These are phyloP conservation scores for Notolepis coatsorum DNA, from an alignment of 2,797 vertebrate genomes.

Conservation along the genomic window DNA sequence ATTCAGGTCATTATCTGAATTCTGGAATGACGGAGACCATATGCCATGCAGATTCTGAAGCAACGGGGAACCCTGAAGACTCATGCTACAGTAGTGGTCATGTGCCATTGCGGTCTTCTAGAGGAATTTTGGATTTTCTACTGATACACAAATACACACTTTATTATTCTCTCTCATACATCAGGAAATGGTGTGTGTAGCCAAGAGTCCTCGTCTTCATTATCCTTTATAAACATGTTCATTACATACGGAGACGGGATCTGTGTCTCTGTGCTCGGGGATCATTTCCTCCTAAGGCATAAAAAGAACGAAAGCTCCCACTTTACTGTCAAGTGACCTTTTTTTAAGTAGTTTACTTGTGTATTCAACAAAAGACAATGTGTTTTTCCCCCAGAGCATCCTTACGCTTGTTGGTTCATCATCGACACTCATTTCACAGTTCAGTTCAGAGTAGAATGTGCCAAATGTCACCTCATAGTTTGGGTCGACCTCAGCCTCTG, in stretches of 20 bases:
- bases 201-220: constrained; percentile 9
- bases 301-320: not conserved
- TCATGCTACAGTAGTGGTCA: constrained; percentile 22
- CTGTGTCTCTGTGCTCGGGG: constrained; percentile 36
- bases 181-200: not conserved
- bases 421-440: not conserved
- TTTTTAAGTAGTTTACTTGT: not conserved
- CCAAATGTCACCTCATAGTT: constrained; percentile 10
- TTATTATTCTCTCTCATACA: constrained; percentile 3
- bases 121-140: not conserved
- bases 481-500: not conserved
- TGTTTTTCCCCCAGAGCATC: constrained; percentile 6
- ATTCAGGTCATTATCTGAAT: not conserved
- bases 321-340: not conserved
- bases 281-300: constrained; percentile 7
- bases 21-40: not conserved
- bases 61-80: too few relatives aligned
- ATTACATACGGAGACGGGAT: not conserved
- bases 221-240: not conserved
- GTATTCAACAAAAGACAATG: not conserved
- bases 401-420: not conserved
- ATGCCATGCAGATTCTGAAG: constrained; percentile 32
- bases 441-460: not conserved
- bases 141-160: not conserved
- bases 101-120: constrained; percentile 1